These are phyloP conservation scores for Aplodontia rufa DNA, from an alignment of 2,113 vertebrate species.

Conservation along the genomic window DNA sequence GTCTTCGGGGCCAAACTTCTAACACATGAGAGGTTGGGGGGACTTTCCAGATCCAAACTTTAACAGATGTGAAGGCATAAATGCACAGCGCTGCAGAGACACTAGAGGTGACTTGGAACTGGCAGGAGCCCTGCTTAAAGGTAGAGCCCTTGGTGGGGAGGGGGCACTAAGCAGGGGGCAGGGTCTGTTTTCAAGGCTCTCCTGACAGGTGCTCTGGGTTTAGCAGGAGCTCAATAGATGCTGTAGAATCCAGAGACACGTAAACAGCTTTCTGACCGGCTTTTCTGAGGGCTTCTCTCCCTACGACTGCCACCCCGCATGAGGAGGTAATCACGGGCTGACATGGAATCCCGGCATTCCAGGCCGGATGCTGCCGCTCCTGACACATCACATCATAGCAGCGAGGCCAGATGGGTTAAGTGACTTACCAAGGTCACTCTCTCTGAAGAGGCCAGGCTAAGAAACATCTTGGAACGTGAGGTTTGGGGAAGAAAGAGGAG, in stretches of 20 bases:
- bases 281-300: conserved; percentile 13
- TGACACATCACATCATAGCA: neutral
- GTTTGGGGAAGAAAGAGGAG: conserved; percentile 24
- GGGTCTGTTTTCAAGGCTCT: neutral
- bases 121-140: neutral
- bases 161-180: neutral
- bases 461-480: neutral
- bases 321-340: conserved; percentile 61
- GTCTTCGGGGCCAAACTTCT: neutral
- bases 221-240: neutral
- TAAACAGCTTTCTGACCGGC: neutral
- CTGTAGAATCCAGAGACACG: neutral
- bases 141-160: neutral
- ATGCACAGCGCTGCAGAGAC: neutral
- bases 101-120: neutral
- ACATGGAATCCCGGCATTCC: neutral
- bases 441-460: conserved; percentile 23
- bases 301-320: neutral
- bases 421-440: conserved; percentile 68
- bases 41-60: neutral
- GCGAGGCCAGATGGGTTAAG: conserved; percentile 66
- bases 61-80: neutral
- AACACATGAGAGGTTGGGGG: neutral
- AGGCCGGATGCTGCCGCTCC: neutral
- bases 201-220: neutral